These are phyloP conservation scores for Monoplex corrugatus DNA, from an alignment of 2,888 invertebrate species.

Conservation along the genomic window DNA sequence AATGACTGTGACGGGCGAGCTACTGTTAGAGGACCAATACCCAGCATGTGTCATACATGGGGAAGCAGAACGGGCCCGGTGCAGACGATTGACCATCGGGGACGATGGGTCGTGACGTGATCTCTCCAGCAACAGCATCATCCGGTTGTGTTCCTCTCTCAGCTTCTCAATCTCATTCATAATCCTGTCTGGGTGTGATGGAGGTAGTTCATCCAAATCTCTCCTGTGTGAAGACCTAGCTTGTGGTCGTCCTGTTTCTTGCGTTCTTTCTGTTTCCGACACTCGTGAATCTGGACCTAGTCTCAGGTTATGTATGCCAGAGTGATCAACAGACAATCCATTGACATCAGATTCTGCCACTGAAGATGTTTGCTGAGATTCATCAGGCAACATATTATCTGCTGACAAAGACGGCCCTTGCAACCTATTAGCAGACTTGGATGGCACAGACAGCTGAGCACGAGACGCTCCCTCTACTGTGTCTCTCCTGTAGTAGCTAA, in stretches of 20 bases:
- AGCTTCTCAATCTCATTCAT: slow-evolving; percentile 71
- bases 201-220: background rate
- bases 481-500: slow-evolving; percentile 52
- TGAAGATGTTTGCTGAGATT: background rate
- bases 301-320: background rate
- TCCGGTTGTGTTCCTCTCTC: slow-evolving; percentile 70
- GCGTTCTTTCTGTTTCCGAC: background rate
- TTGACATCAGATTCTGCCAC: background rate
- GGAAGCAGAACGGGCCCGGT: background rate
- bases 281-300: too few species aligned
- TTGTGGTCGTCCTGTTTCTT: background rate
- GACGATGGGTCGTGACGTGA: slow-evolving; percentile 47
- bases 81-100: background rate
- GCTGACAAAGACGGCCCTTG: background rate
- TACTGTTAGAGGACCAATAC: slow-evolving; percentile 53
- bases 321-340: background rate
- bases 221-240: background rate
- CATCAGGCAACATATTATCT: background rate
- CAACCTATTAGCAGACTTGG: background rate
- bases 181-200: background rate
- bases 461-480: background rate
- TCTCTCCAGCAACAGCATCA: slow-evolving; percentile 68
- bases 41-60: slow-evolving; percentile 3
- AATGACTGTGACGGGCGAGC: slow-evolving; percentile 56
- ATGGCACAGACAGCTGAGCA: background rate